Evolutionary conservation across 2,888 invertebrate species (phyloP).

Genomic region (Drosophila nr. fundita): DNA sequence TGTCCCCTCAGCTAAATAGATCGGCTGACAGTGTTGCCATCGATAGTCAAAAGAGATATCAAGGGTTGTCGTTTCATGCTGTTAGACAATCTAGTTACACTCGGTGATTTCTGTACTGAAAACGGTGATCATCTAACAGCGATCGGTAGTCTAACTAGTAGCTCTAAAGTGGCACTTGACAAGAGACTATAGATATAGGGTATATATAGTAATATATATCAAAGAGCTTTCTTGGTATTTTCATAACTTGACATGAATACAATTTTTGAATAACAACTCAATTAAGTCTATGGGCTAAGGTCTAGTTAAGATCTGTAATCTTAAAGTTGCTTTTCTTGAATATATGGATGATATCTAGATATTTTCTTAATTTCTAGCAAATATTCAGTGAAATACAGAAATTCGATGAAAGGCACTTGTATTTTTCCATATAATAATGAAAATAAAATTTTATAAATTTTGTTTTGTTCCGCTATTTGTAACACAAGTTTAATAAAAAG

Average conservation of each 20-base stretch:
- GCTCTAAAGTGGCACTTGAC: background rate
- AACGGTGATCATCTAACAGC: background rate
- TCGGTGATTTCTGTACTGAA: background rate
- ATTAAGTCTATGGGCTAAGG: no score
- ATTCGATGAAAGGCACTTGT: background rate
- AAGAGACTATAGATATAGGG: background rate
- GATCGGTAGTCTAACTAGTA: background rate
- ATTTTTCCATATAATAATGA: background rate
- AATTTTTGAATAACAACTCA: background rate
- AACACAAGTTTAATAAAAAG: background rate
- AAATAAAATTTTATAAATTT: background rate
- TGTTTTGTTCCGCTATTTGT: background rate
- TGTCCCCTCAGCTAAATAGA: background rate
- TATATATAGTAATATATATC: no score
- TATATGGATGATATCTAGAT: no score
- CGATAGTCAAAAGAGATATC: background rate
- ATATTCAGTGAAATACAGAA: background rate
- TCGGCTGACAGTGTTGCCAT: background rate
- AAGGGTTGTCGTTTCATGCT: constrained; percentile 1
- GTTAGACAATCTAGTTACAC: background rate
- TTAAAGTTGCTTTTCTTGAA: no score
- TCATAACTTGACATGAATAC: background rate
- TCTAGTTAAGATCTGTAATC: no score
- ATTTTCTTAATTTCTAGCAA: background rate
- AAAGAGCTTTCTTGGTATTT: background rate